Conservation (phyloP, 2,113 vertebrate genomes). For the Grus americana region DNA sequence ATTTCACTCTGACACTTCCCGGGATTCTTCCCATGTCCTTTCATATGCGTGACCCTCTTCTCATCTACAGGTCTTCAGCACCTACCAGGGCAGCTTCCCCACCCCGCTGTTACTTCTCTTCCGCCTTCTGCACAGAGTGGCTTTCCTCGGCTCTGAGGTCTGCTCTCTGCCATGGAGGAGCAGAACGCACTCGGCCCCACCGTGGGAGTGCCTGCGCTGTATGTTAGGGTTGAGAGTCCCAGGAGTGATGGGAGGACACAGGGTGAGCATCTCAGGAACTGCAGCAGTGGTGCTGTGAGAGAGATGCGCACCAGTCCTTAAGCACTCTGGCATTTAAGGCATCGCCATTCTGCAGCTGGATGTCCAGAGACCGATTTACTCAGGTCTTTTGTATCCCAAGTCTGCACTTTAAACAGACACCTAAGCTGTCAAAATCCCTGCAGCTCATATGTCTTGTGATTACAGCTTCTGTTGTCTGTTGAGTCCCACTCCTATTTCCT, state of each 20-base stretch:
- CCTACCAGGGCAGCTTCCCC: background rate
- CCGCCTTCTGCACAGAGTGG: background rate
- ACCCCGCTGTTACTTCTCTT: background rate
- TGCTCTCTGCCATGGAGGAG: background rate
- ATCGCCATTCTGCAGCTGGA: background rate
- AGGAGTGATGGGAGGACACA: background rate
- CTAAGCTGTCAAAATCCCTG: background rate
- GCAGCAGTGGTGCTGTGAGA: background rate
- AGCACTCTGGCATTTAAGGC: background rate
- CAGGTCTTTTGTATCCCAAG: background rate
- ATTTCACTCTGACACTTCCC: background rate
- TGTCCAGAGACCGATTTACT: background rate
- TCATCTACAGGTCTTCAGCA: background rate
- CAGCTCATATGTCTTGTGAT: background rate
- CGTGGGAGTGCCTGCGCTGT: background rate
- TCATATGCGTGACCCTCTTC: rapidly evolving
- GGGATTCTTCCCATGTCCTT: background rate
- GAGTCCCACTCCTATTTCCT: background rate
- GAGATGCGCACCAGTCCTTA: background rate
- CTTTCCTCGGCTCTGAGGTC: background rate
- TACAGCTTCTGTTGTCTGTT: background rate
- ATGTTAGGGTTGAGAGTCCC: background rate
- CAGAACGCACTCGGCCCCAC: background rate
- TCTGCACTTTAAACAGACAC: background rate
- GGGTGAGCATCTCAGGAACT: background rate